Evolutionary conservation across 2,113 vertebrate genomes (phyloP), one percentile per base, ranked within the genome.

Genomic region (Hepsetus odoe): DNA sequence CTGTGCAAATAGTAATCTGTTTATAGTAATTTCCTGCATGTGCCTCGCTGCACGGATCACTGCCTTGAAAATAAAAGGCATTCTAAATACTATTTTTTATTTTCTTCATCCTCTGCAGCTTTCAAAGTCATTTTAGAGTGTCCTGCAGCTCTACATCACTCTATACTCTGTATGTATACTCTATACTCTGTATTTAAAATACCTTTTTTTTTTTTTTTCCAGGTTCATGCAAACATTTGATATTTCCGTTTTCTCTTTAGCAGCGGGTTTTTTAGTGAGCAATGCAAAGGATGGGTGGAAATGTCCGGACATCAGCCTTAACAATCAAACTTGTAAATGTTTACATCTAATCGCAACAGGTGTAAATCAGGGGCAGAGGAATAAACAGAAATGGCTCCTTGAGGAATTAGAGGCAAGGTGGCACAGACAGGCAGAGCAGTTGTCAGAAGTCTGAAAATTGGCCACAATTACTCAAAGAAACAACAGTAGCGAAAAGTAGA

Each of bases 271-370:
- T n/a, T 24, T 11, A 22, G 8, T 5, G n/a, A 22, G n/a, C 7
- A 2, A 10, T 55, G 24, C 49, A 9, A 14, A 49, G 1, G 30
- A 2, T 33, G 56, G 24, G 56, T 13, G 56, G 32, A 44, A 59
- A 61, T 24, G 13, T 16, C 55, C 20, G 28, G 40, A 64, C 22
- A 14, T 20, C 42, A 49, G 10, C 33, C 28, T 13, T 22, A 56
- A 71, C 42, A 51, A 14, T 14, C 30, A 1, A 53, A 35, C 4
- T 51, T 56, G 30, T 56, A 26, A 76, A 87, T 89, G 89, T 90
- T 90, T 90, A 89, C 76, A 67, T 77, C 87, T 87, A 83, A 91
- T 90, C 91, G 87, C 77, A 85, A 87, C 87, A 84, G 38, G 81
- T 56, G 64, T 44, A 85, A 87, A 86, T 86, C 86, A 83, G 40